Evolutionary conservation across 2,888 invertebrate species (phyloP).

Genomic region (Digitonthophagus gazella): DNA sequence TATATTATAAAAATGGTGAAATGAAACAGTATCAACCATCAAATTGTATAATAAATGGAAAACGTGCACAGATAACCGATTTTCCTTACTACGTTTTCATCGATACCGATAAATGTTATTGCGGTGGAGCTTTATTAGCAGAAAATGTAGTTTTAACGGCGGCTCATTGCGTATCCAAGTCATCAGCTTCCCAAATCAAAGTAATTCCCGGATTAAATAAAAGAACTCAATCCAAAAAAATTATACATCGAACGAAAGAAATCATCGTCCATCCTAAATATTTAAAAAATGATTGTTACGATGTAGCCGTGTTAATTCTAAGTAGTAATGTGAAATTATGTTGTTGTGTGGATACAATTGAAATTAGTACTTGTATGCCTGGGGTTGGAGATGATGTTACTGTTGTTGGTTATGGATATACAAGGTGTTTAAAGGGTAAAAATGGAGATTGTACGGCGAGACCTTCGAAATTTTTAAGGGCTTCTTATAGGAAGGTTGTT

Average conservation of each 20-base stretch:
- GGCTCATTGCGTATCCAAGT: constrained; percentile 1
- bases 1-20: constrained; percentile 9
- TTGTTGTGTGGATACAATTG: not conserved
- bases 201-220: not conserved
- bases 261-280: not conserved
- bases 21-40: not conserved
- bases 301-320: not conserved
- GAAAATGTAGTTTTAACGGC: constrained; percentile 4
- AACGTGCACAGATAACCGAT: not conserved
- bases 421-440: not conserved
- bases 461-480: not conserved
- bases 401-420: constrained; percentile 6
- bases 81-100: constrained; percentile 3
- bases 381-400: not conserved
- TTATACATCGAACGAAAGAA: not conserved
- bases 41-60: constrained; percentile 7
- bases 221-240: not conserved
- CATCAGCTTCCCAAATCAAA: not conserved
- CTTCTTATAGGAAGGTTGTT: not conserved
- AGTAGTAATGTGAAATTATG: not conserved
- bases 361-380: not conserved
- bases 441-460: not conserved
- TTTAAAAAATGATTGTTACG: not conserved
- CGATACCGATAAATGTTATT: constrained; percentile 1
- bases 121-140: constrained; percentile 6